Conservation (phyloP, 2,888 invertebrate species). For the Drosophila paranaensis region DNA sequence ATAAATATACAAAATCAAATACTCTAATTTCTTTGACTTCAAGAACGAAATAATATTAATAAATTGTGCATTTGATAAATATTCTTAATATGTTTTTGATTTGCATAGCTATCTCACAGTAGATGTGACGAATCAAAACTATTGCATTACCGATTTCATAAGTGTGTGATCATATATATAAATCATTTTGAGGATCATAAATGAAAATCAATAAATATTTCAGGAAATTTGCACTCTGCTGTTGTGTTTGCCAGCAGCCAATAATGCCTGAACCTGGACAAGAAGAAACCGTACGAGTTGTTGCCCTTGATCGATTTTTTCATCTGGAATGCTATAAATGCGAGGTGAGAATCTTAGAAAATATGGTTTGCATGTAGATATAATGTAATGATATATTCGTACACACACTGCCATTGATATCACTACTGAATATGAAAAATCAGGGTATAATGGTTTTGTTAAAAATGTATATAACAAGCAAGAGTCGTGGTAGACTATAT, state of each 20-base stretch:
- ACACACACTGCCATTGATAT: no score
- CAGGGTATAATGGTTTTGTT: no score
- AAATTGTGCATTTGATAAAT: background rate
- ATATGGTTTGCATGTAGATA: no score
- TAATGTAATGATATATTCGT: no score
- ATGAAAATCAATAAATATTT: constrained; percentile 5
- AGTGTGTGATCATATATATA: constrained; percentile 85
- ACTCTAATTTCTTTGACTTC: background rate
- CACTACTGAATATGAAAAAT: no score
- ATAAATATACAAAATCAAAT: no score
- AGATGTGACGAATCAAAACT: constrained; percentile 98
- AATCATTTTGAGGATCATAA: background rate
- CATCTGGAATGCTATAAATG: constrained; percentile 98
- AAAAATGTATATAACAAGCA: no score
- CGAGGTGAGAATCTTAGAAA: constrained; percentile 85
- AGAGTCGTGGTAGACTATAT: no score
- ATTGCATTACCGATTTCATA: constrained; percentile 99
- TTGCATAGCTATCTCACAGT: constrained; percentile 94
- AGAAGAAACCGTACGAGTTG: constrained; percentile 98
- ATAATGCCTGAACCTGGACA: constrained; percentile 99
- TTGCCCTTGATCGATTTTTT: constrained; percentile 98
- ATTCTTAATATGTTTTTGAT: background rate
- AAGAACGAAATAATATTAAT: background rate
- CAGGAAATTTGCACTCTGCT: constrained; percentile 98
- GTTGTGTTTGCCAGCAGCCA: constrained; percentile 97